A percentile compares a stretch with the other conserved stretches of the same genome.
phyloP scores from a whole-genome alignment of 2,888 invertebrate species.

The Stenchaetothrips biformis region DNA sequence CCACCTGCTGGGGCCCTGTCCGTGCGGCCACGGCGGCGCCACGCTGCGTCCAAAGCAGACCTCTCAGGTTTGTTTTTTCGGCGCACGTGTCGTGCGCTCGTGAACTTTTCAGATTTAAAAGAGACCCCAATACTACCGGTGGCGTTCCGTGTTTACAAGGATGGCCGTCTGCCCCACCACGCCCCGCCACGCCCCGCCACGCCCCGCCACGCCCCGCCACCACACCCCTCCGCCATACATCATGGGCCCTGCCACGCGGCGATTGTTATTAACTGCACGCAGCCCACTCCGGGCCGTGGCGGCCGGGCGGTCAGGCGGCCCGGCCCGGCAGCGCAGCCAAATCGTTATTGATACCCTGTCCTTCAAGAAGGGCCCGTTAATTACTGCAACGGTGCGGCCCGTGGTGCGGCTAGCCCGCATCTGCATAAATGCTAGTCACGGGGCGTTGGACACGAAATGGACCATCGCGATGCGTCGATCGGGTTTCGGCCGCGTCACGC shows the following conservation, averaged over 20 bases:
- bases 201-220: neutral
- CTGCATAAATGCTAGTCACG: too few species aligned
- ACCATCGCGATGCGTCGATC: too few species aligned
- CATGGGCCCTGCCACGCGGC: neutral
- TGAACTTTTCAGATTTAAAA: too few species aligned
- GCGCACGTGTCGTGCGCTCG: too few species aligned
- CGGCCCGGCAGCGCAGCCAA: neutral
- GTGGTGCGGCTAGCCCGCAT: too few species aligned
- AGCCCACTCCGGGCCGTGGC: neutral
- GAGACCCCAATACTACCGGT: too few species aligned
- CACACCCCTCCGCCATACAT: neutral
- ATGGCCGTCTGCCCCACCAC: neutral
- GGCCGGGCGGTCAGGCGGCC: neutral
- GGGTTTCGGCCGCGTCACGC: too few species aligned
- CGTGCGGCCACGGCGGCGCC: too few species aligned
- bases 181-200: neutral
- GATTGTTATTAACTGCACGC: constrained; percentile 23
- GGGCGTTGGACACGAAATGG: too few species aligned
- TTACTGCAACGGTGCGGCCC: neutral
- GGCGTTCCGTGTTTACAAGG: neutral
- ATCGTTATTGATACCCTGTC: constrained; percentile 5
- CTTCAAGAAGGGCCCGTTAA: neutral
- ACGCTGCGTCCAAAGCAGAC: too few species aligned
- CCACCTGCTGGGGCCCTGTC: too few species aligned
- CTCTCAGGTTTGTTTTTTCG: too few species aligned